phyloP scores from a whole-genome alignment of 1,140 invertebrate species.

The Glossosoma conforme region DNA sequence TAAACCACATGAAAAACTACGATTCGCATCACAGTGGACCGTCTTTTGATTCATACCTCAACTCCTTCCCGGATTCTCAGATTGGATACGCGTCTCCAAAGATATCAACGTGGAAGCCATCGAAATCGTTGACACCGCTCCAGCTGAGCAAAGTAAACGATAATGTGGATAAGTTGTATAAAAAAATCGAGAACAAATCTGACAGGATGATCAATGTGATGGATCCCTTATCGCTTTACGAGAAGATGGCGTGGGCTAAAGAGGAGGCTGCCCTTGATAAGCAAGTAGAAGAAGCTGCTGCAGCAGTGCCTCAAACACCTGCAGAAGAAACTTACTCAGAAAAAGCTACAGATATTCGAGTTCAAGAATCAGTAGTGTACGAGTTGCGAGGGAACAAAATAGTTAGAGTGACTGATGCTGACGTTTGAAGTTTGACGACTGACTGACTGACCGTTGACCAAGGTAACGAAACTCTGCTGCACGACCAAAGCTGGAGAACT shows the following conservation, averaged over 20 bases:
- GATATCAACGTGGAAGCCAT: background rate
- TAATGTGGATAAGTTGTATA: conserved; percentile 21
- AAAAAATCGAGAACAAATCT: conserved; percentile 8
- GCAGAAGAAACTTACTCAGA: background rate
- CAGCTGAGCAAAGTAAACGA: conserved; percentile 21
- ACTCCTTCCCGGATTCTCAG: conserved; percentile 17
- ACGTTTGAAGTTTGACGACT: conserved; percentile 30
- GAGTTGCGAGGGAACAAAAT: conserved; percentile 28
- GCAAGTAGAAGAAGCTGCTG: background rate
- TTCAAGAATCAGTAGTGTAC: conserved; percentile 23
- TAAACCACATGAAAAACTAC: background rate
- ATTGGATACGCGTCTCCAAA: background rate
- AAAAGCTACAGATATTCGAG: background rate
- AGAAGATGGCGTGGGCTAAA: conserved; percentile 11
- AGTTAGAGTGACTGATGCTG: conserved; percentile 23
- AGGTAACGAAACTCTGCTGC: conserved; percentile 17
- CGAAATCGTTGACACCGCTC: conserved; percentile 4
- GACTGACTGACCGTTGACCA: conserved; percentile 22
- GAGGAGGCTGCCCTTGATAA: background rate
- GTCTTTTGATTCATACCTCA: conserved; percentile 12
- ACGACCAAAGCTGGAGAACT: too few species aligned
- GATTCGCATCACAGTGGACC: background rate
- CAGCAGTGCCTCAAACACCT: background rate
- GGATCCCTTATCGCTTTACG: conserved; percentile 8
- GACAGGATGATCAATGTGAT: conserved; percentile 1